Conservation (phyloP, 2,113 vertebrate species). For the Galemys pyrenaicus region DNA sequence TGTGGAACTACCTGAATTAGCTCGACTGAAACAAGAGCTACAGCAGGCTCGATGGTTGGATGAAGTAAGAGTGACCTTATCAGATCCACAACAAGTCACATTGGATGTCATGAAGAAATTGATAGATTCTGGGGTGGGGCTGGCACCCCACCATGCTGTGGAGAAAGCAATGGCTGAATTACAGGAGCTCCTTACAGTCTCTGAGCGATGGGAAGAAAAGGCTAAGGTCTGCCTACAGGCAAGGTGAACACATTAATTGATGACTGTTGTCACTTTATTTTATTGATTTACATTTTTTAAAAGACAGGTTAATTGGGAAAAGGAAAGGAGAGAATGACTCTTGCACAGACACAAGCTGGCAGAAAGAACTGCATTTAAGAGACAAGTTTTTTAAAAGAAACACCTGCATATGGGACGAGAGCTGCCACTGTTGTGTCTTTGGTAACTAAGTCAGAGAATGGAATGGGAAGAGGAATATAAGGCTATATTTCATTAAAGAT, state of each 20-base stretch:
- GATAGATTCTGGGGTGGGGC: constrained; percentile 96
- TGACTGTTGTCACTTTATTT: constrained; percentile 18
- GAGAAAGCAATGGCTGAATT: constrained; percentile 99
- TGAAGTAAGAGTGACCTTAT: constrained; percentile 95
- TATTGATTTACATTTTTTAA: no score
- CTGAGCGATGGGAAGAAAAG: constrained; percentile 98
- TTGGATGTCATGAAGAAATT: constrained; percentile 97
- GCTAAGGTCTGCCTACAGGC: constrained; percentile 96
- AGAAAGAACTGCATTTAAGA: background rate
- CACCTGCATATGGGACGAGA: no score
- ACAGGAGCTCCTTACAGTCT: constrained; percentile 97
- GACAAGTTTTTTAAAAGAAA: no score
- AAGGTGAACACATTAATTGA: constrained; percentile 87
- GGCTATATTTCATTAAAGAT: background rate
- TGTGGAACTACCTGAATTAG: constrained; percentile 95
- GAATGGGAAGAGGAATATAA: background rate
- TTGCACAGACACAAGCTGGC: no score
- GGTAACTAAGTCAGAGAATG: background rate
- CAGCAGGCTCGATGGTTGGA: constrained; percentile 99
- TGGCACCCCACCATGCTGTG: constrained; percentile 97
- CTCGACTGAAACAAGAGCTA: constrained; percentile 95
- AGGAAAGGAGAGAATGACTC: no score
- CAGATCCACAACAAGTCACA: constrained; percentile 95
- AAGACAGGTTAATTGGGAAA: no score
- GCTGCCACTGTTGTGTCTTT: background rate